Evolutionary conservation across 1,140 invertebrate species (phyloP), one percentile per base, ranked within the genome.

Genomic region (Eubasilissa regina): DNA sequence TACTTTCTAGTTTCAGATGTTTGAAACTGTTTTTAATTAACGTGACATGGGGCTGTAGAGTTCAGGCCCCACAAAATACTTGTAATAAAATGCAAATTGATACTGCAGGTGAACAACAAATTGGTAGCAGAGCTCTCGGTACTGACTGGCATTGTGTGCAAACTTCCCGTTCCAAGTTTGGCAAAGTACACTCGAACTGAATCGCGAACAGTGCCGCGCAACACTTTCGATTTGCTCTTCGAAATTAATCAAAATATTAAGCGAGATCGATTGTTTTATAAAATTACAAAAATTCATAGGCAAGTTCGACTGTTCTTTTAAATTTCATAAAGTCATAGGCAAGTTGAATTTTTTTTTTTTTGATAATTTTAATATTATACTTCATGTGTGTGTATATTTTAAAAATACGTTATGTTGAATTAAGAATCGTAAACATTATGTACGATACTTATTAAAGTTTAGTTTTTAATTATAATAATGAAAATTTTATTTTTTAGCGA

Each of bases 51-150:
- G 48, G n/a, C 48, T 51, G 7, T 13, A 62, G 25, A 62, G 58
- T 62, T 62, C 17, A 35, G 17, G 58, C 10, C 21, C 17, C 58
- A 25, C 58, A 62, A 62, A 62, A 35, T 62, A 25, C 13, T 62
- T 21, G 25, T 62, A 35, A 51, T 62, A 62, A 62, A 62, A 62
- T 62, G 17, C 58, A 62, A 62, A 62, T 62, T 62, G 58, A 62
- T 62, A 62, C 25, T 62, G 58, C 58, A 62, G 25, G 19, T 21
- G 58, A 35, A 62, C 17, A 21, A 62, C 19, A 35, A 35, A 25
- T 25, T 25, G 8, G 25, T 35, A 62, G 25, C 58, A 35, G 58
- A 21, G 21, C 58, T 62, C 58, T 21, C 19, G 17, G 58, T 25
- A 35, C 13, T 62, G 17, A 8, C 21, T 62, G 58, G 19, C 13